Conservation (phyloP, 1,140 invertebrate species). For the Rhopalosiphum padi region DNA sequence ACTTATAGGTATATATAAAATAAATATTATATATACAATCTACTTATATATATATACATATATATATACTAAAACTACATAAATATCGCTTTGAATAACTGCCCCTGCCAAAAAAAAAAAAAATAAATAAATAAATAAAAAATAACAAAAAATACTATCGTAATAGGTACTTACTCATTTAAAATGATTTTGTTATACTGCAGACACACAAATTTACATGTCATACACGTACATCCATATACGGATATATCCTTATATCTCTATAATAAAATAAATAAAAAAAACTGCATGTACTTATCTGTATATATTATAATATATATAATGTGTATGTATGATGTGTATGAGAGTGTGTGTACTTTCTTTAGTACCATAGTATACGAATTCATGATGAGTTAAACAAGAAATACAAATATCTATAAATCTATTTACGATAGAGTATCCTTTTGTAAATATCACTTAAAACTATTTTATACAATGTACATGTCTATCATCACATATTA, state of each 20-base stretch:
- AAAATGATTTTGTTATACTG: slow-evolving; percentile 1
- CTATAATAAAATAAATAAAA: background rate
- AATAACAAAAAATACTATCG: slow-evolving; percentile 11
- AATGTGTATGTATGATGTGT: background rate
- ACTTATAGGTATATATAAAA: background rate
- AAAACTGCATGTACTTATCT: background rate
- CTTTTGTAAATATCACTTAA: slow-evolving; percentile 50
- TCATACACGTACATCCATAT: background rate
- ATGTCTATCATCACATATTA: slow-evolving; percentile 42
- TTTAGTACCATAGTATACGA: background rate
- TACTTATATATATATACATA: background rate
- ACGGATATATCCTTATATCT: no score
- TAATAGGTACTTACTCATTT: background rate
- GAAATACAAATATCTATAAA: slow-evolving; percentile 20
- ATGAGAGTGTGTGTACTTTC: background rate
- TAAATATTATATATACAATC: background rate
- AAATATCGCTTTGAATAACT: slow-evolving; percentile 53
- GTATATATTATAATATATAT: slow-evolving; percentile 4
- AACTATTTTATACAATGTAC: slow-evolving; percentile 43
- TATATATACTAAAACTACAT: slow-evolving; percentile 26
- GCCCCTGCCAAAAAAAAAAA: slow-evolving; percentile 9
- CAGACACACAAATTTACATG: background rate
- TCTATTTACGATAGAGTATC: slow-evolving; percentile 28
- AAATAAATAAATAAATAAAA: background rate
- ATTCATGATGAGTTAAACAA: slow-evolving; percentile 6